Base-by-base conservation (phyloP, 2,797 vertebrate species). In the Xiphorhynchus erythropygius region DNA sequence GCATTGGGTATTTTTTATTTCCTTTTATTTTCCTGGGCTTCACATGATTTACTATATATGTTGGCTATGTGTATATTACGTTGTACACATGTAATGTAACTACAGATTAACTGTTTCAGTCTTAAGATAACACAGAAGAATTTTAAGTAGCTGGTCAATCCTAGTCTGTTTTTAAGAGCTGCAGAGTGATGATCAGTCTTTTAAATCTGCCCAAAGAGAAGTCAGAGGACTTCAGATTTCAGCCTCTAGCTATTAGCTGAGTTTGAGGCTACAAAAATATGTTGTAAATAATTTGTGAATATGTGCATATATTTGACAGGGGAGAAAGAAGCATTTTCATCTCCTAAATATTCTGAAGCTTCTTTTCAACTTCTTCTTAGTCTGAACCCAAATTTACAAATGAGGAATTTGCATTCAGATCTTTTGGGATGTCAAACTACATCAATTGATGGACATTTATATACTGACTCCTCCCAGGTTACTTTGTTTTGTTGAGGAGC, bases 231-330 rank as follows among this genome's bases (percentile, higher is more conserved):
- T 82, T 89, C 63, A 82, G 39, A 62, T 63, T 74, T 91, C 62
- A 84, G 19, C 24, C 85, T 64, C 25, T 4, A 75, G 50, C 30
- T 85, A 33, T 64, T n/a, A 71, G n/a, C 53, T 60, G 59, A 52
- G 35, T 82, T 44, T 59, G 33, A 85, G 41, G 41, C 23, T 57
- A 15, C 68, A 91, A 42, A 23, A 74, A 70, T 80, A 59, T 46
- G 91, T 89, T 82, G n/a, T 59, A 82, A 87, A 82, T 63, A 23
- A 52, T 70, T 71, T 67, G 15, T 82, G 91, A 79, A 39, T 68
- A 41, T 17, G 1, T 68, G 46, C 0, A 0, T 71, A 37, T 75
- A 74, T 5, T n/a, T 57, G 42, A 71, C 22, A 15, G 18, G 8
- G 7, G 1, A 50, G n/a, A 81, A 89, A 30, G 27, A 9, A 89